A percentile compares a stretch with the other conserved stretches of the same genome.
These are phyloP conservation scores for Amphiprion ocellaris DNA, from an alignment of 2,113 vertebrate genomes.

Conservation along the genomic window DNA sequence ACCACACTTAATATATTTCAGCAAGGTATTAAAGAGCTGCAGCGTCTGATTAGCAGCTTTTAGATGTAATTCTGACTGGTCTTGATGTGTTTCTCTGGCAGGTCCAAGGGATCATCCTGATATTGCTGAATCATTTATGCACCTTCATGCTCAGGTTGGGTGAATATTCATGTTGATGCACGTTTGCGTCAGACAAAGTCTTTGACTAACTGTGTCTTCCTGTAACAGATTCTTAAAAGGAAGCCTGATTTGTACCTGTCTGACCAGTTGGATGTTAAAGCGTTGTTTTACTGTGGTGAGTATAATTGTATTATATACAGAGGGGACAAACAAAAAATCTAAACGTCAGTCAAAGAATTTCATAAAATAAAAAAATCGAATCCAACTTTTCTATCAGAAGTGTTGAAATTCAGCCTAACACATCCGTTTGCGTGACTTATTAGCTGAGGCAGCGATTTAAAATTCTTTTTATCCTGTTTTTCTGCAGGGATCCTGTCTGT, in stretches of 20 bases:
- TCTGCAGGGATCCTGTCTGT: conserved; percentile 91
- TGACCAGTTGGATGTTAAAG: conserved; percentile 91
- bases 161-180: conserved; percentile 81
- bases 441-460: neutral
- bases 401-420: neutral
- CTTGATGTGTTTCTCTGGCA: conserved; percentile 82
- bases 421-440: neutral
- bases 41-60: neutral
- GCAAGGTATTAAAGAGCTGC: conserved; percentile 85
- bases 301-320: conserved; percentile 24
- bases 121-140: conserved; percentile 99
- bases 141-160: conserved; percentile 97
- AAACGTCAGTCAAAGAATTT: too few species aligned
- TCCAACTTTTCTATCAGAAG: too few species aligned
- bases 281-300: conserved; percentile 97
- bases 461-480: neutral
- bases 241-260: conserved; percentile 93
- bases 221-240: conserved; percentile 90
- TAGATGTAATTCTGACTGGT: neutral
- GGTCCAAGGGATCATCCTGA: conserved; percentile 98
- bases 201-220: neutral
- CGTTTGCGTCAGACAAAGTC: neutral
- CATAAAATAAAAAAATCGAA: too few species aligned
- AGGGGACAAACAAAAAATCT: too few species aligned
- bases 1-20: conserved; percentile 94